Conservation (phyloP, 1,140 invertebrate species). For the Drosophila azteca region DNA sequence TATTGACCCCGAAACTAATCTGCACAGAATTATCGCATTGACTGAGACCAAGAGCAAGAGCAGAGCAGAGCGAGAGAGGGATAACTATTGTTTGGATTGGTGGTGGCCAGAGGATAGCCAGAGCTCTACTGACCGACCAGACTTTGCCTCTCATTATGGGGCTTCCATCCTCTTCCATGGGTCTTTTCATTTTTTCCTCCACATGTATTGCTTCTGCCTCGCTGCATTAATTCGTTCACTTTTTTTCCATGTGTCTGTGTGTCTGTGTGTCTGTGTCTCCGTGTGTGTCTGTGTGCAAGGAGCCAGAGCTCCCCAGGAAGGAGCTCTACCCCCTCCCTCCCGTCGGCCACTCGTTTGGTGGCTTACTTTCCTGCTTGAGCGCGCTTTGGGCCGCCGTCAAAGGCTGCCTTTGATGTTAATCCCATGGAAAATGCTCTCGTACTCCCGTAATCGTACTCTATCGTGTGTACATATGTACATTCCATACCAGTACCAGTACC, state of each 20-base stretch:
- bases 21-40: slow-evolving; percentile 33
- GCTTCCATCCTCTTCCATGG: slow-evolving; percentile 17
- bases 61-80: slow-evolving; percentile 32
- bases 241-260: slow-evolving; percentile 6
- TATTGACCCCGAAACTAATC: slow-evolving; percentile 74
- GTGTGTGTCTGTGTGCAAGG: neutral
- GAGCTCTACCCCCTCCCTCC: slow-evolving; percentile 4
- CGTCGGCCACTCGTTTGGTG: slow-evolving; percentile 48
- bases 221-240: slow-evolving; percentile 65
- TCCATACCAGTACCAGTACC: neutral
- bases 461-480: neutral
- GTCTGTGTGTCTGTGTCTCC: neutral
- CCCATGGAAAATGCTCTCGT: slow-evolving; percentile 60
- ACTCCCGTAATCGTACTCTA: no score
- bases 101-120: slow-evolving; percentile 14
- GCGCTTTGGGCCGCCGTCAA: slow-evolving; percentile 69
- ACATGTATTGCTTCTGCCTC: slow-evolving; percentile 61
- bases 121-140: slow-evolving; percentile 27
- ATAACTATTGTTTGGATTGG: slow-evolving; percentile 49
- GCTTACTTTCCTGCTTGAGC: slow-evolving; percentile 75
- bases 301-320: slow-evolving; percentile 16
- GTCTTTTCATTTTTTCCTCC: no score
- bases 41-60: slow-evolving; percentile 1
- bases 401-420: slow-evolving; percentile 81
- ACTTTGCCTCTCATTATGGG: slow-evolving; percentile 59